Conservation (phyloP, 2,888 invertebrate genomes). For the Tinea pellionella region DNA sequence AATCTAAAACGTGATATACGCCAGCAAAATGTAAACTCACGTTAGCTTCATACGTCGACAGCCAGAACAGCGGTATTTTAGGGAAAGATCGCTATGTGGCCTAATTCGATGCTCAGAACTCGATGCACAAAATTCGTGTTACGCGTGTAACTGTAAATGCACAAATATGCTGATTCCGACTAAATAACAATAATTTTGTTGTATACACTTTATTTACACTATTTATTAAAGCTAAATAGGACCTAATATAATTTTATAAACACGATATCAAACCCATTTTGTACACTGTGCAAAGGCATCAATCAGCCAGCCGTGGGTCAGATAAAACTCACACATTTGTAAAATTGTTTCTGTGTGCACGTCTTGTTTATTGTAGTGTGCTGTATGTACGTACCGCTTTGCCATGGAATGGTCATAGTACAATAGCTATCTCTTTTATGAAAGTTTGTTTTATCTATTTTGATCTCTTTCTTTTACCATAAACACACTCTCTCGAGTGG, state of each 20-base stretch:
- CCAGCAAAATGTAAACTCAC: conserved; percentile 54
- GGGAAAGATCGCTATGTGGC: conserved; percentile 72
- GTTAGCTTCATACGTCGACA: conserved; percentile 68
- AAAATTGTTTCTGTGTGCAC: neutral
- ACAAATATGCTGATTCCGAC: conserved; percentile 48
- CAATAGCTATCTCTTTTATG: neutral
- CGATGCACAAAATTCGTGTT: conserved; percentile 71
- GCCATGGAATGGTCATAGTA: conserved; percentile 1
- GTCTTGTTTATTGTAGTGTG: neutral
- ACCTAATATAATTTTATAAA: conserved; percentile 40
- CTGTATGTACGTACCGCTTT: neutral
- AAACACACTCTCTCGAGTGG: neutral
- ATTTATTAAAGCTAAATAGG: conserved; percentile 22
- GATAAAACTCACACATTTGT: conserved; percentile 4
- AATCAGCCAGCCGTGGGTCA: conserved; percentile 4
- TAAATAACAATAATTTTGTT: conserved; percentile 14
- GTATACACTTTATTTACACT: conserved; percentile 21
- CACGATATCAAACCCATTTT: conserved; percentile 52
- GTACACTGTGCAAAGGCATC: conserved; percentile 20
- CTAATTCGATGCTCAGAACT: conserved; percentile 68
- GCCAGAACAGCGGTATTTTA: conserved; percentile 70
- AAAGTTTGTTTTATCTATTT: neutral
- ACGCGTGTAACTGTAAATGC: conserved; percentile 68
- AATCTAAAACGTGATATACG: conserved; percentile 21
- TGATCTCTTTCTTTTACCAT: neutral